Conservation (phyloP, 2,797 vertebrate genomes). For the Oryzias sinensis region DNA sequence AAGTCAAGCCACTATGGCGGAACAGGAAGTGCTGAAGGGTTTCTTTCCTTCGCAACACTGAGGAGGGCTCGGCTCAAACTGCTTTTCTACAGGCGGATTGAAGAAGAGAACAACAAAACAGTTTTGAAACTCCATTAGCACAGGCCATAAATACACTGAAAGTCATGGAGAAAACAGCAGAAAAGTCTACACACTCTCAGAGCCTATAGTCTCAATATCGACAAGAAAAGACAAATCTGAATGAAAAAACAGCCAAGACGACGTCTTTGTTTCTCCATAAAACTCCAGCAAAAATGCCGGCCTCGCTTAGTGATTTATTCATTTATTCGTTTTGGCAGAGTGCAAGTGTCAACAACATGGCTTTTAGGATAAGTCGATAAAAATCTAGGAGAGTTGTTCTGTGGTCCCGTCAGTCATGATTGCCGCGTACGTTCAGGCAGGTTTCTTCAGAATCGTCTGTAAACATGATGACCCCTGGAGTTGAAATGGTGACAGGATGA, state of each 20-base stretch:
- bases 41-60: slow-evolving; percentile 69
- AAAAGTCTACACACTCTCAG: slow-evolving; percentile 51
- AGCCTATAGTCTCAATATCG: slow-evolving; percentile 54
- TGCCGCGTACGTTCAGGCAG: slow-evolving; percentile 20
- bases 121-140: slow-evolving; percentile 59
- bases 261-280: slow-evolving; percentile 49
- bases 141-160: slow-evolving; percentile 72
- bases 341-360: slow-evolving; percentile 72
- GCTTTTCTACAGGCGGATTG: slow-evolving; percentile 71
- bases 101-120: slow-evolving; percentile 66
- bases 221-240: slow-evolving; percentile 38
- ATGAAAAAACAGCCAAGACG: slow-evolving; percentile 30
- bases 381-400: slow-evolving; percentile 18
- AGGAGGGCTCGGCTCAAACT: slow-evolving; percentile 51
- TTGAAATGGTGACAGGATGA: slow-evolving; percentile 63
- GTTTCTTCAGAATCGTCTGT: slow-evolving; percentile 45
- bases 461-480: slow-evolving; percentile 62
- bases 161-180: slow-evolving; percentile 59
- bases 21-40: slow-evolving; percentile 70
- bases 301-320: slow-evolving; percentile 67
- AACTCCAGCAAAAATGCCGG: slow-evolving; percentile 46
- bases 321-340: slow-evolving; percentile 73
- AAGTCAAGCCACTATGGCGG: slow-evolving; percentile 72
- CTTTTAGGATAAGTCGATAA: slow-evolving; percentile 64
- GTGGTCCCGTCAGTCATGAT: slow-evolving; percentile 25